phyloP scores from a whole-genome alignment of 2,797 vertebrate species.

The Sebastes kiyomatsui region DNA sequence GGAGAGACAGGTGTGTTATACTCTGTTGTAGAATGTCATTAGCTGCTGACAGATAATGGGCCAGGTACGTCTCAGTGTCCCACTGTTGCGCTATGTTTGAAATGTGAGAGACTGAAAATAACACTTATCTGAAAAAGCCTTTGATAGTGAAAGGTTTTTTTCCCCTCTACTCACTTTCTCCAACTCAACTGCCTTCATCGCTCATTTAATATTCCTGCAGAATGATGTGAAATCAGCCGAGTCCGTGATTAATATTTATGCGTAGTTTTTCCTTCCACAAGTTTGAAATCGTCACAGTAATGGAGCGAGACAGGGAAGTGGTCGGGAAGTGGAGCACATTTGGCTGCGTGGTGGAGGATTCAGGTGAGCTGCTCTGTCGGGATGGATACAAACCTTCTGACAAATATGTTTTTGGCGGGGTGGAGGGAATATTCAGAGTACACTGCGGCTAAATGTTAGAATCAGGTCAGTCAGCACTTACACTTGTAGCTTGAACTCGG shows the following conservation, averaged over 20 bases:
- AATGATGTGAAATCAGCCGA: slow-evolving; percentile 60
- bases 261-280: slow-evolving; percentile 32
- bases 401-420: slow-evolving; percentile 19
- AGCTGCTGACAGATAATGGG: slow-evolving; percentile 69
- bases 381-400: slow-evolving; percentile 25
- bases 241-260: slow-evolving; percentile 72
- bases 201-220: slow-evolving; percentile 57
- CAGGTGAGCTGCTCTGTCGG: slow-evolving; percentile 21
- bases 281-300: slow-evolving; percentile 57
- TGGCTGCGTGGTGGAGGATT: background rate
- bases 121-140: slow-evolving; percentile 62
- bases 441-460: slow-evolving; percentile 19
- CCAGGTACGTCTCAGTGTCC: slow-evolving; percentile 47
- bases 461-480: slow-evolving; percentile 10
- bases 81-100: slow-evolving; percentile 48
- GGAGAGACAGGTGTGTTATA: slow-evolving; percentile 63
- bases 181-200: slow-evolving; percentile 38
- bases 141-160: slow-evolving; percentile 46
- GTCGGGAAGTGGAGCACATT: slow-evolving; percentile 28
- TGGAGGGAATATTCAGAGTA: slow-evolving; percentile 7
- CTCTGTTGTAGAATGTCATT: slow-evolving; percentile 65
- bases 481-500: slow-evolving; percentile 15
- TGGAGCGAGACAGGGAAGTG: slow-evolving; percentile 36
- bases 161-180: background rate
- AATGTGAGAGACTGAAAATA: slow-evolving; percentile 67